These are phyloP conservation scores for Apodemia duryi DNA, from an alignment of 2,888 invertebrate genomes.

Conservation along the genomic window DNA sequence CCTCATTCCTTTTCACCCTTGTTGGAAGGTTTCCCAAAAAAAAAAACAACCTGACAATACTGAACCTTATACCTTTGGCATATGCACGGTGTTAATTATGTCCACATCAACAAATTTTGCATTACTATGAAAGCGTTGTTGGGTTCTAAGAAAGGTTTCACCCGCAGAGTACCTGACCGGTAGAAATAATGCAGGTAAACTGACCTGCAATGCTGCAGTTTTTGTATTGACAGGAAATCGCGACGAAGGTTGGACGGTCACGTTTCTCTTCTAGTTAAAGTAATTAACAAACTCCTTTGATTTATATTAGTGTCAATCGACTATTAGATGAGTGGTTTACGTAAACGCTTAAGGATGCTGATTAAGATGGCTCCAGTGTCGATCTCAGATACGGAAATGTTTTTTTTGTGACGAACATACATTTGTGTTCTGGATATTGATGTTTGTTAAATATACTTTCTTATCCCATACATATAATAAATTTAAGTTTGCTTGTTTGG, in stretches of 20 bases:
- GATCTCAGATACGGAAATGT: no score
- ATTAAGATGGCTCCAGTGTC: no score
- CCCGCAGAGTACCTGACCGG: constrained; percentile 48
- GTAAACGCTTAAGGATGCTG: no score
- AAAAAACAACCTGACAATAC: neutral
- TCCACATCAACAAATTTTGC: constrained; percentile 36
- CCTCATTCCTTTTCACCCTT: constrained; percentile 10
- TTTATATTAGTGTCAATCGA: no score
- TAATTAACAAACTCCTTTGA: no score
- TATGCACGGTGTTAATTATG: constrained; percentile 23
- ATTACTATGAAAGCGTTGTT: constrained; percentile 37
- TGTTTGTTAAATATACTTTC: no score
- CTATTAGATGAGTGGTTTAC: no score
- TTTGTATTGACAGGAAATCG: constrained; percentile 60
- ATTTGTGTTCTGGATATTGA: no score
- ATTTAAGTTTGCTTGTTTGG: no score
- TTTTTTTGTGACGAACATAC: no score
- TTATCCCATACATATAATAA: no score
- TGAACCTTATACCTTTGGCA: constrained; percentile 36
- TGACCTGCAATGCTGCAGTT: constrained; percentile 52
- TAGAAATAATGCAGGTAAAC: constrained; percentile 50
- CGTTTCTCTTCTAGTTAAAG: constrained; percentile 19
- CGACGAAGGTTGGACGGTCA: constrained; percentile 58
- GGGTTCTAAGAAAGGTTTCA: constrained; percentile 48
- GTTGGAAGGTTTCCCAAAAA: constrained; percentile 1